A percentile compares a stretch with the other conserved stretches of the same genome.
Evolutionary conservation across 2,888 invertebrate genomes (phyloP).

Genomic region (Aplocera efformata): DNA sequence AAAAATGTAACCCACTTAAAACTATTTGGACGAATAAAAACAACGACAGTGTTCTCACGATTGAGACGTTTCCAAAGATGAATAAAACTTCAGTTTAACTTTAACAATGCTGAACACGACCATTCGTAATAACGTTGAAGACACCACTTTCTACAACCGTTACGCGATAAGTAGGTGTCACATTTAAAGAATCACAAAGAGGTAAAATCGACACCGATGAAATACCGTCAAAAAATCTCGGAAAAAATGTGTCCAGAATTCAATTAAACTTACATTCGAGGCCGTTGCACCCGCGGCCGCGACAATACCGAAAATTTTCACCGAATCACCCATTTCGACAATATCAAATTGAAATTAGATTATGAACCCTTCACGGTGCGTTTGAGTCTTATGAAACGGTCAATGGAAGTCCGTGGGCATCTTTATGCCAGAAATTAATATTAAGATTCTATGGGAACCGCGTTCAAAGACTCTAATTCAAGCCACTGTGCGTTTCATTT

Average conservation of each 20-base stretch:
- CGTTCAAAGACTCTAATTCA: constrained; percentile 21
- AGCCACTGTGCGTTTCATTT: constrained; percentile 35
- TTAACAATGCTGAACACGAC: constrained; percentile 18
- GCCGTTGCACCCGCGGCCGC: constrained; percentile 55
- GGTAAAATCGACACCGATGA: constrained; percentile 40
- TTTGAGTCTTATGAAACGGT: constrained; percentile 68
- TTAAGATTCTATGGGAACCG: constrained; percentile 63
- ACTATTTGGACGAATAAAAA: too few species aligned
- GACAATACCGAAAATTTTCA: constrained; percentile 69
- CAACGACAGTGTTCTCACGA: too few species aligned
- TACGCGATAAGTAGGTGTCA: constrained; percentile 41
- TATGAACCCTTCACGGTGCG: constrained; percentile 65
- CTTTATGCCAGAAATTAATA: constrained; percentile 69
- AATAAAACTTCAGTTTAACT: neutral
- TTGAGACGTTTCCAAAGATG: too few species aligned
- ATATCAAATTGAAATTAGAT: constrained; percentile 76
- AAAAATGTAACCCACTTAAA: too few species aligned
- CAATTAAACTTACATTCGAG: constrained; percentile 65
- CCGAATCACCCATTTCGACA: constrained; percentile 63
- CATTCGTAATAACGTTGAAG: constrained; percentile 36
- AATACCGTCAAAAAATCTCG: constrained; percentile 37
- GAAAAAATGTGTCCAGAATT: constrained; percentile 62
- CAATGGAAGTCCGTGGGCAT: constrained; percentile 65
- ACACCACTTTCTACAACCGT: constrained; percentile 38
- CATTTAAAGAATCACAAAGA: constrained; percentile 37